Conservation (phyloP, 2,888 invertebrate genomes). For the Amphipoea lucens region DNA sequence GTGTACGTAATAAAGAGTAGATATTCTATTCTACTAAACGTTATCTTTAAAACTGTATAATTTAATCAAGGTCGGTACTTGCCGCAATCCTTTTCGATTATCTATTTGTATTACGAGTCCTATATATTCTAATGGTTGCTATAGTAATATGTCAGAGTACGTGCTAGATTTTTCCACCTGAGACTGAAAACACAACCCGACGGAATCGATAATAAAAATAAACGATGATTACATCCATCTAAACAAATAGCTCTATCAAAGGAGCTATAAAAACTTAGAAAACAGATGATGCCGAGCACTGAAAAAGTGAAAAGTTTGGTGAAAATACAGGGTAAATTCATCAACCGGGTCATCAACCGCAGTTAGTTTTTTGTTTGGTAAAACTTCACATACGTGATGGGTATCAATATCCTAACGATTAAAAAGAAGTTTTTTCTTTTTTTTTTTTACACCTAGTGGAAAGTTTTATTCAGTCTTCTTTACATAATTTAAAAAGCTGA, state of each 20-base stretch:
- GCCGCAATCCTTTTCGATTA: background rate
- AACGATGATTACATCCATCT: conserved; percentile 18
- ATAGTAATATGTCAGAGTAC: background rate
- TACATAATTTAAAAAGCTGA: too few relatives aligned
- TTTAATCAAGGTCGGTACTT: background rate
- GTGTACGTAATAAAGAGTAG: too few relatives aligned
- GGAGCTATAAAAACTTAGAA: background rate
- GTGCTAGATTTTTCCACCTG: conserved; percentile 3
- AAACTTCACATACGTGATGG: too few relatives aligned
- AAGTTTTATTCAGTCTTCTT: too few relatives aligned
- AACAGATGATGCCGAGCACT: background rate
- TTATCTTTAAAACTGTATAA: too few relatives aligned
- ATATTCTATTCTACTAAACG: too few relatives aligned
- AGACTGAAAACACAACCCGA: conserved; percentile 1
- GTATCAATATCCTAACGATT: too few relatives aligned
- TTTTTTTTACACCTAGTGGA: too few relatives aligned
- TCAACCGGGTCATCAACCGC: too few relatives aligned
- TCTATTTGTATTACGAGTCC: background rate
- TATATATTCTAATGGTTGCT: background rate
- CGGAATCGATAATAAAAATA: conserved; percentile 16
- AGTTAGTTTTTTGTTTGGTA: too few relatives aligned
- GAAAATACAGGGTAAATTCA: background rate
- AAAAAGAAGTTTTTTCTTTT: too few relatives aligned
- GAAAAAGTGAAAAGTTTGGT: background rate
- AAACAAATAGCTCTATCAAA: conserved; percentile 10